A percentile compares a stretch with the other conserved stretches of the same genome.
Conservation (phyloP, 1,140 invertebrate genomes). For the Augochlora pura region DNA sequence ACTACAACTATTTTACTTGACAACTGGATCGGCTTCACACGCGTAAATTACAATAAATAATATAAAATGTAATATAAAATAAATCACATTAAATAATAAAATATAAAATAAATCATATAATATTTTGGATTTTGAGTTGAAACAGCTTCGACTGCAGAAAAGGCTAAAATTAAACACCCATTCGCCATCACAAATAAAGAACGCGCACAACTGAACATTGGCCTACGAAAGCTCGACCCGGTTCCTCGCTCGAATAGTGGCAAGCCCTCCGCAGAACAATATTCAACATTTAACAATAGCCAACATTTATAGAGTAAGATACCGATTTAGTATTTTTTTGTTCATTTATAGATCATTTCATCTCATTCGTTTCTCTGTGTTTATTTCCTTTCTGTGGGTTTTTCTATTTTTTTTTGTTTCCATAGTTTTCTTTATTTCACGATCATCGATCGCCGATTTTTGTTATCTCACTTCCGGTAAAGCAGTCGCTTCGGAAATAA, state of each 20-base stretch:
- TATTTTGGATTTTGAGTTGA: too few relatives aligned
- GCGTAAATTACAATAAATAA: too few relatives aligned
- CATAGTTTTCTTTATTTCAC: not conserved
- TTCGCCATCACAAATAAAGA: too few relatives aligned
- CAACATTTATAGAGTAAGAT: conserved; percentile 81
- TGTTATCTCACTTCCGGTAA: not conserved
- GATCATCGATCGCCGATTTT: conserved; percentile 19
- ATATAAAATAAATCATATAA: too few relatives aligned
- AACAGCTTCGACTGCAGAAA: too few relatives aligned
- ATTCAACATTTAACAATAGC: conserved; percentile 81
- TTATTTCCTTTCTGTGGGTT: not conserved
- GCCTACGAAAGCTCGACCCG: not conserved
- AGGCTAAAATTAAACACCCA: too few relatives aligned
- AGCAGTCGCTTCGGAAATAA: conserved; percentile 30
- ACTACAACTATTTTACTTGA: too few relatives aligned
- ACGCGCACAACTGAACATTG: too few relatives aligned
- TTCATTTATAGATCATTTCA: conserved; percentile 68
- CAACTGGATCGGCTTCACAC: too few relatives aligned
- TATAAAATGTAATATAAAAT: too few relatives aligned
- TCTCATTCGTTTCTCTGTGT: conserved; percentile 31
- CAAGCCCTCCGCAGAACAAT: conserved; percentile 75
- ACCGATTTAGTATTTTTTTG: conserved; percentile 71
- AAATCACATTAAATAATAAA: too few relatives aligned
- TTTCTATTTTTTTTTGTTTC: not conserved
- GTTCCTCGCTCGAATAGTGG: conserved; percentile 32